Evolutionary conservation across 2,888 invertebrate species (phyloP).

Genomic region (Mythimna impura): DNA sequence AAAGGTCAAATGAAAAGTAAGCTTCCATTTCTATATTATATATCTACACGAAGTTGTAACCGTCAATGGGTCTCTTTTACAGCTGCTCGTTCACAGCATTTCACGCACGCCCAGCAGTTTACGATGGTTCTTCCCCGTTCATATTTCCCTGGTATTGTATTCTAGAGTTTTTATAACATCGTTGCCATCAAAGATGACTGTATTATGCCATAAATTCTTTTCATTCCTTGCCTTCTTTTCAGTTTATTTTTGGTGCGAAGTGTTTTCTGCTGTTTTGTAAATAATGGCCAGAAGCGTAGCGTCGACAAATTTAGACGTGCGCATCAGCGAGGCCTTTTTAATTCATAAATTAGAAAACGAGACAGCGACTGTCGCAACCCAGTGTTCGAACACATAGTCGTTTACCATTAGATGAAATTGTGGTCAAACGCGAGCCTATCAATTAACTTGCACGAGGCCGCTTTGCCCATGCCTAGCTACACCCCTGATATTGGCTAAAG

Average conservation of each 20-base stretch:
- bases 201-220: conserved; percentile 58
- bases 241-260: conserved; percentile 39
- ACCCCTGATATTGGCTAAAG: no score
- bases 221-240: conserved; percentile 26
- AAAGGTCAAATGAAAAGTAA: conserved; percentile 20
- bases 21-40: background rate
- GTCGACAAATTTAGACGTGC: no score
- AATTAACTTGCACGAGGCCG: no score
- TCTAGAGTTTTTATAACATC: conserved; percentile 44
- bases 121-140: conserved; percentile 51
- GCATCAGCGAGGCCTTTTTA: no score
- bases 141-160: conserved; percentile 59
- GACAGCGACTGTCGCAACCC: no score
- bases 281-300: conserved; percentile 1
- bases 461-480: no score
- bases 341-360: no score
- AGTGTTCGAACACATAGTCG: no score
- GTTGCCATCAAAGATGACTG: conserved; percentile 44
- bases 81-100: conserved; percentile 38
- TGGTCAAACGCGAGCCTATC: no score
- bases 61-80: conserved; percentile 47
- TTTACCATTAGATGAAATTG: no score
- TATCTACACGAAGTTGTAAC: conserved; percentile 18
- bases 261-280: conserved; percentile 36
- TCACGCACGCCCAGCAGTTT: conserved; percentile 50